Evolutionary conservation across 2,888 invertebrate species (phyloP), one percentile per base, ranked within the genome.

Genomic region (Megastigmus dorsalis): DNA sequence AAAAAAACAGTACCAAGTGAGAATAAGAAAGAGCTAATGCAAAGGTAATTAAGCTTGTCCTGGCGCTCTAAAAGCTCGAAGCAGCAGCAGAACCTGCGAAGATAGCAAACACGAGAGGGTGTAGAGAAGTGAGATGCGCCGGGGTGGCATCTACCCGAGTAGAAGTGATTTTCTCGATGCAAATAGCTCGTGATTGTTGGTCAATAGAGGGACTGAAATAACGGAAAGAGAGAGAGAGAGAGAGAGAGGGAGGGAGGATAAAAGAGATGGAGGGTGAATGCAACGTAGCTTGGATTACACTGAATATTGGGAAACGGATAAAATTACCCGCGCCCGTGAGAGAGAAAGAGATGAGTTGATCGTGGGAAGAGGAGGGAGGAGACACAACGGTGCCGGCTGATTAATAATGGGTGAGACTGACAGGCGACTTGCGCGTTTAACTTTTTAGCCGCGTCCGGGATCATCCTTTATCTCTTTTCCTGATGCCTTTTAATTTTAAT

Each of bases 291-390:
- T 57, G 65, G 71, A 55, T 71, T 62, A 71, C 70, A 60, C 54
- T 60, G 71, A 68, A 73, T 73, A 76, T 76, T 48, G 73, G 69
- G 45, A 73, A 76, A 68, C 54, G 73, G 76, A 76, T 76, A 33
- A 69, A 76, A 76, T 76, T 73, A 76, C 73, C 41, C 45, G 43
- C 23, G 43, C 23, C 26, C 10, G 36, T 26, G 60, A 30, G 60
- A 10, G 54, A 28, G 38, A 30, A 52, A 36, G 63, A 48, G 48
- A 63, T n/a, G n/a, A n/a, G n/a, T n/a, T n/a, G n/a, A n/a, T n/a
- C n/a, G 65, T 38, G 50, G 28, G 10, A 1, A 41, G 3, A 13
- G 65, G 38, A 13, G 38, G 55, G 45, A 54, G 18, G 30, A n/a
- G n/a, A n/a, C n/a, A n/a, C n/a, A n/a, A 26, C 26, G 38, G 38